These are phyloP conservation scores for Planococcus citri DNA, from an alignment of 1,140 invertebrate species.

Conservation along the genomic window DNA sequence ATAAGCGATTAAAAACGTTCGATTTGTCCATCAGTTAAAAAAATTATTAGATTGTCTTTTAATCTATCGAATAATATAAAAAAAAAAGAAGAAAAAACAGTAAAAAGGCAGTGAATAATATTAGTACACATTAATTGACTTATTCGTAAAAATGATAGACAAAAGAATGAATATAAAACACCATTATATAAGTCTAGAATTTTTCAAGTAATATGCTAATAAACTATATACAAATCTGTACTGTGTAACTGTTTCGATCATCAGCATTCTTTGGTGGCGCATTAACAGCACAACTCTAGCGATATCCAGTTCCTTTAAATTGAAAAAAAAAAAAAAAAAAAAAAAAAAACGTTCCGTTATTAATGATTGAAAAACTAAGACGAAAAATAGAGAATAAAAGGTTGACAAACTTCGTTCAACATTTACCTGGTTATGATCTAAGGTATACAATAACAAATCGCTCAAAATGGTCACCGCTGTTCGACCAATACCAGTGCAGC, in stretches of 20 bases:
- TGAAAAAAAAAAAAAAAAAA: not conserved
- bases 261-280: conserved; percentile 67
- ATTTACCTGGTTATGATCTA: conserved; percentile 74
- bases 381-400: too few relatives aligned
- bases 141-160: too few relatives aligned
- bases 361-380: not conserved
- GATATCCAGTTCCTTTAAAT: conserved; percentile 55
- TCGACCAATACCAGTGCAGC: conserved; percentile 53
- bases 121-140: too few relatives aligned
- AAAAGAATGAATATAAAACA: too few relatives aligned
- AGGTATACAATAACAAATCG: conserved; percentile 64
- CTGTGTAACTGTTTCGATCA: conserved; percentile 75
- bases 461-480: conserved; percentile 64
- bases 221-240: conserved; percentile 80
- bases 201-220: conserved; percentile 70
- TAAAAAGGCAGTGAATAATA: too few relatives aligned
- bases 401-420: conserved; percentile 20
- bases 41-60: too few relatives aligned
- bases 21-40: too few relatives aligned
- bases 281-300: conserved; percentile 59
- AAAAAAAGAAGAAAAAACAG: too few relatives aligned
- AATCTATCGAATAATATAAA: too few relatives aligned
- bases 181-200: conserved; percentile 64
- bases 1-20: too few relatives aligned
- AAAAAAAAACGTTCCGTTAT: not conserved